These are phyloP conservation scores for Colostygia pectinataria DNA, from an alignment of 2,888 invertebrate species.

Conservation along the genomic window DNA sequence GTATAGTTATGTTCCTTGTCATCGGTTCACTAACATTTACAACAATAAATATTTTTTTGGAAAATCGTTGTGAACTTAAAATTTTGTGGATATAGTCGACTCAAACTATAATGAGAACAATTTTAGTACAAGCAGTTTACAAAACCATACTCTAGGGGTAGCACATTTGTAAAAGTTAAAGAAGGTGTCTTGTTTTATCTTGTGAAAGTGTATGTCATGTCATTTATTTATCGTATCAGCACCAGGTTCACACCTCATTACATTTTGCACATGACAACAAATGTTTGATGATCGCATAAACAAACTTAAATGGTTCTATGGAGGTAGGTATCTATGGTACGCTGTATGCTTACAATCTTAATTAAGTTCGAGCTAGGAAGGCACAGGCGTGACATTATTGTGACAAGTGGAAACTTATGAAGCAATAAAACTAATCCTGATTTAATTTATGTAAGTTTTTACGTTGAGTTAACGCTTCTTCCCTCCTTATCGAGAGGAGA, in stretches of 20 bases:
- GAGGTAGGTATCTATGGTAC: not conserved
- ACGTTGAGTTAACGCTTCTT: conserved; percentile 36
- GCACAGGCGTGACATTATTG: conserved; percentile 17
- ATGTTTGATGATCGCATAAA: conserved; percentile 3
- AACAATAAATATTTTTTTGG: too few species aligned
- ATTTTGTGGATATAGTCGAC: too few species aligned
- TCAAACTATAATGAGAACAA: too few species aligned
- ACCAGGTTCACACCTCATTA: not conserved
- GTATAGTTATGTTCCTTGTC: too few species aligned
- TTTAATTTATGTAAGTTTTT: conserved; percentile 28
- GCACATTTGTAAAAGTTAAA: too few species aligned
- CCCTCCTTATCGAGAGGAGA: conserved; percentile 39
- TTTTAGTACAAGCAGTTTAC: too few species aligned
- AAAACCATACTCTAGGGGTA: too few species aligned
- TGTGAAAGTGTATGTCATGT: too few species aligned
- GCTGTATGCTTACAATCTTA: conserved; percentile 6
- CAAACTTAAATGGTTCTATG: conserved; percentile 4
- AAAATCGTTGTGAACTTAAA: too few species aligned
- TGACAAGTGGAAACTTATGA: conserved; percentile 22
- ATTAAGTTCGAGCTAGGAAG: conserved; percentile 17
- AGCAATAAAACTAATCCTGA: conserved; percentile 22
- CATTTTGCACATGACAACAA: conserved; percentile 1
- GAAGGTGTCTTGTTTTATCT: too few species aligned
- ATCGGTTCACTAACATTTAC: too few species aligned
- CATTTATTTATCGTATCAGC: not conserved